Base-by-base conservation (phyloP, 1,140 invertebrate species). In the Helicoverpa zea region DNA sequence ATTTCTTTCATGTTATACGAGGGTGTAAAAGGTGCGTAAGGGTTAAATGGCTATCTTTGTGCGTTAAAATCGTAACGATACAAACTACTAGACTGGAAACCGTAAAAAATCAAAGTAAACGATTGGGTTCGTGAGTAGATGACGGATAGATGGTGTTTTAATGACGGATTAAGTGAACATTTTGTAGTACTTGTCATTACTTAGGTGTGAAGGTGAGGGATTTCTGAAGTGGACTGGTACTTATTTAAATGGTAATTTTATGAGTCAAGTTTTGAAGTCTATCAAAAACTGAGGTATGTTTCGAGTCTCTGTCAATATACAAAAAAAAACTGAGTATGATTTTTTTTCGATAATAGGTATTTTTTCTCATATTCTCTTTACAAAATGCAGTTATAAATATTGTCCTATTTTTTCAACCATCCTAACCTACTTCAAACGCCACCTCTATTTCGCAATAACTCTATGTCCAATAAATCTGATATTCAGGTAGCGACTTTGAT, bases 51-150 rank as follows among this genome's bases (percentile, higher is more conserved):
- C 84, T 89, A 90, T 92, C 90, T 92, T 89, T 91, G 90, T 81
- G 91, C 86, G 90, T 94, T 95, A 95, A 95, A 95, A 92, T 92
- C 88, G 86, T 86, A 90, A 85, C 84, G 88, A 91, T 92, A 93
- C 92, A 89, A 93, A 93, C 92, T 92, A 93, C 83, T 93, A 86
- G 86, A 88, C 79, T 88, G 91, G 90, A 93, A 93, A 94, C 92
- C 91, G 91, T 94, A 92, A 92, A 94, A 90, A 92, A 93, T 72
- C 47, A 52, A 72, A 52, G 47, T 51, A 23, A 49, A 43, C 63
- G 63, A 13, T 47, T 35, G 63, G 30, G 9, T 68, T 49, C 16
- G 49, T 13, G 13, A 18, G 16, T 47, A 29, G 66, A 72, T 72
- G 18, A 54, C 7, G 4, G 9, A 29, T 51, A 11, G 11, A 68